phyloP scores from a whole-genome alignment of 2,888 invertebrate species.

The Tribolium freemani region DNA sequence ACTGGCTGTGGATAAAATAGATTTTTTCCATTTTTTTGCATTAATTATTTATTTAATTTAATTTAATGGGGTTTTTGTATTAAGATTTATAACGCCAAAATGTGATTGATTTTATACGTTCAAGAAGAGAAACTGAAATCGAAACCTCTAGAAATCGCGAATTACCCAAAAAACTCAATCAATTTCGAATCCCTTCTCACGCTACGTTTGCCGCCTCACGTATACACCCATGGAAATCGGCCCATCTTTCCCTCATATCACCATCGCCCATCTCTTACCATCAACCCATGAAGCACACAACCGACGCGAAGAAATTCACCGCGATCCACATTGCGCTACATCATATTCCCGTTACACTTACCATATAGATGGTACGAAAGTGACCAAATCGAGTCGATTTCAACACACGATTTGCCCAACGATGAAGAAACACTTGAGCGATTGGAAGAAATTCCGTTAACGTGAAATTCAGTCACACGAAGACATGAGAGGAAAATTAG shows the following conservation, averaged over 20 bases:
- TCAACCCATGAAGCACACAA: not conserved
- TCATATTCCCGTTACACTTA: conserved; percentile 11
- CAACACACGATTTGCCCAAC: not conserved
- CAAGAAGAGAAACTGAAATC: no score
- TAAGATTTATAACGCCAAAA: no score
- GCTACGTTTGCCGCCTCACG: not conserved
- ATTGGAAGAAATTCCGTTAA: conserved; percentile 49
- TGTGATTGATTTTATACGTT: no score
- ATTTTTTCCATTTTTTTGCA: no score
- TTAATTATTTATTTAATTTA: no score
- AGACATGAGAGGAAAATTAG: conserved; percentile 12
- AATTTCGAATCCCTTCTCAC: not conserved
- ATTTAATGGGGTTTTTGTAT: no score
- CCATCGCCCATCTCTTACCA: not conserved
- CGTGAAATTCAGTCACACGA: conserved; percentile 33
- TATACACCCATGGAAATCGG: not conserved
- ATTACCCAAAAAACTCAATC: conserved; percentile 23
- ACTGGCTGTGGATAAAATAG: no score
- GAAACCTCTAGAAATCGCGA: no score
- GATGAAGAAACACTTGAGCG: conserved; percentile 22
- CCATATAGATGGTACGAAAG: not conserved
- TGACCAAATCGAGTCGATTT: not conserved
- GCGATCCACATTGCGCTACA: conserved; percentile 1
- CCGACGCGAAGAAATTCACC: not conserved
- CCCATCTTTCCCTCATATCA: not conserved